Percentiles rank a stretch among this genome's conserved stretches.
Evolutionary conservation across 2,113 vertebrate species (phyloP).

Genomic region (Atherinomorus stipes): DNA sequence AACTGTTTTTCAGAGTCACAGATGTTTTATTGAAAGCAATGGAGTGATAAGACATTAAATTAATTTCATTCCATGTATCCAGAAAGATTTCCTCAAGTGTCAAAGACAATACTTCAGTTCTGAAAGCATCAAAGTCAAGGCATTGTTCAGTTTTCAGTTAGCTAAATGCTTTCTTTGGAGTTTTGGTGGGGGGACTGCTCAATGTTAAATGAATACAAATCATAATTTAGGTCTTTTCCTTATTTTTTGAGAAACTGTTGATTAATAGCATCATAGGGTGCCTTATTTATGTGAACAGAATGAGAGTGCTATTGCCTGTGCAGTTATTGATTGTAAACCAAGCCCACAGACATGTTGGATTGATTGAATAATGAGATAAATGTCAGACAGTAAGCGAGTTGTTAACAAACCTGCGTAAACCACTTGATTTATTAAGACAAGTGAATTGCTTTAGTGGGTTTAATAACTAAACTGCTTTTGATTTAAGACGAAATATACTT

Average conservation of each 20-base stretch:
- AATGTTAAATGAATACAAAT: slow-evolving; percentile 4
- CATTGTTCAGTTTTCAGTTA: slow-evolving; percentile 3
- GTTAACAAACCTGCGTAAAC: not conserved
- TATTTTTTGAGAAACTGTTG: slow-evolving; percentile 2
- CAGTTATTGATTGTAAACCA: not conserved
- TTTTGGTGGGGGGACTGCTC: not conserved
- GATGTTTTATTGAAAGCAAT: not conserved
- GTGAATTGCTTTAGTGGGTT: not conserved
- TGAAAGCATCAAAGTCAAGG: no score
- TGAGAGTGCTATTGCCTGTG: not conserved
- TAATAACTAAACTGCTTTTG: not conserved
- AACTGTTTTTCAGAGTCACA: not conserved
- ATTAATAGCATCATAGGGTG: not conserved
- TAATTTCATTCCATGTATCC: slow-evolving; percentile 1
- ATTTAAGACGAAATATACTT: not conserved
- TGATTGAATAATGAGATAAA: slow-evolving; percentile 18
- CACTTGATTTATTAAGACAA: not conserved
- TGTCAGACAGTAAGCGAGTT: slow-evolving; percentile 5
- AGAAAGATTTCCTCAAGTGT: slow-evolving; percentile 15
- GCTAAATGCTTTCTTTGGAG: not conserved
- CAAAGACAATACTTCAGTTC: not conserved
- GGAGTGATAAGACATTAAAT: slow-evolving; percentile 2
- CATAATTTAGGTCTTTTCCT: not conserved
- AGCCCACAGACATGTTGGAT: slow-evolving; percentile 4
- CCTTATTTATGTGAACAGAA: not conserved